A percentile compares a stretch with the other conserved stretches of the same genome.
phyloP scores from a whole-genome alignment of 2,113 vertebrate species.

The Lipotes vexillifer region DNA sequence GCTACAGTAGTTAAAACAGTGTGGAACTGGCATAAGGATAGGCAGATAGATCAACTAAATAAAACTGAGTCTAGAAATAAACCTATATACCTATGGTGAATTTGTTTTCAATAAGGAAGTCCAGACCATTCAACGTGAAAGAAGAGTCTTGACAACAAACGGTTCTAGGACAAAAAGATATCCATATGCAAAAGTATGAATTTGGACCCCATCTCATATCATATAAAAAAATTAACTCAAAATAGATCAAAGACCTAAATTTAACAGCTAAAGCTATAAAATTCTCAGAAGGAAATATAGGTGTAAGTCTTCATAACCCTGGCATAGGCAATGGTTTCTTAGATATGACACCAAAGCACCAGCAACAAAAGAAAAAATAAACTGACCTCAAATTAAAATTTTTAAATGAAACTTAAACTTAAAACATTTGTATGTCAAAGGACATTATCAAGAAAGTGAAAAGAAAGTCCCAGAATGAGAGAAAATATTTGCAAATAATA shows the following conservation, averaged over 20 bases:
- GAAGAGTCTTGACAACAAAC: neutral
- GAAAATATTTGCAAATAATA: too few species aligned
- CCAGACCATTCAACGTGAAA: neutral
- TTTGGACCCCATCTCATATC: neutral
- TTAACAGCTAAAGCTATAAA: neutral
- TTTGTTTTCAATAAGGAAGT: neutral
- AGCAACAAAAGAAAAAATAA: neutral
- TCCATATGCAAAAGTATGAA: neutral
- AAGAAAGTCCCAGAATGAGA: too few species aligned
- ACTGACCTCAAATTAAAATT: neutral
- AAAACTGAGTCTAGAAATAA: neutral
- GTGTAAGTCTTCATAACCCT: neutral
- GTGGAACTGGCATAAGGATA: neutral
- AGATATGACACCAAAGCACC: neutral
- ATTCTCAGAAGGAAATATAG: neutral
- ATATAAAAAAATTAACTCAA: neutral
- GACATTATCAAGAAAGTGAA: too few species aligned
- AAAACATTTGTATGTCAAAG: too few species aligned
- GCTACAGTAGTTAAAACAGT: neutral
- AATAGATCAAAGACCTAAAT: neutral
- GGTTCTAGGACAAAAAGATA: neutral
- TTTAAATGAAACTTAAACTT: too few species aligned
- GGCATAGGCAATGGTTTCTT: neutral
- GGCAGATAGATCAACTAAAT: neutral
- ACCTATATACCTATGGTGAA: neutral